Evolutionary conservation across 2,888 invertebrate species (phyloP).

Genomic region (Peribatodes rhomboidaria): DNA sequence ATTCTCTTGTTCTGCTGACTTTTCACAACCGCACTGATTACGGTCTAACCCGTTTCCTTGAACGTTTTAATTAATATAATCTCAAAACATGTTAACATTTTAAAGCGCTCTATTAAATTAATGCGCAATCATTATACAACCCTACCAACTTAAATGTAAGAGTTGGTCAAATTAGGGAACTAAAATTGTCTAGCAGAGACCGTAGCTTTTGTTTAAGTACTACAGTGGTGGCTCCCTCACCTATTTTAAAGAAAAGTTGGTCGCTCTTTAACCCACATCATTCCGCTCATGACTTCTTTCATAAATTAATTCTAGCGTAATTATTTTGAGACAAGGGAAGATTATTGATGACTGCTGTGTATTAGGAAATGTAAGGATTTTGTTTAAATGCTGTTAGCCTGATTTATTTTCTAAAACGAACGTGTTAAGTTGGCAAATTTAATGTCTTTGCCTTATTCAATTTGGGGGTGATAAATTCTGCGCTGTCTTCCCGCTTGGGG

Average conservation of each 20-base stretch:
- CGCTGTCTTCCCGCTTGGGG: not conserved
- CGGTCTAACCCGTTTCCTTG: not conserved
- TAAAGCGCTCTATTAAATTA: conserved; percentile 25
- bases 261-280: conserved; percentile 24
- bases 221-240: not conserved
- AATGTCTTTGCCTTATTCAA: not conserved
- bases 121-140: conserved; percentile 21
- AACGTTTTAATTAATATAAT: conserved; percentile 28
- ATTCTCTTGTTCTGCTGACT: not conserved
- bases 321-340: conserved; percentile 10
- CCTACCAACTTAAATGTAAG: not conserved
- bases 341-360: conserved; percentile 8
- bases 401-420: not conserved
- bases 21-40: conserved; percentile 18
- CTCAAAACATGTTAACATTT: conserved; percentile 22
- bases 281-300: conserved; percentile 12
- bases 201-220: not conserved
- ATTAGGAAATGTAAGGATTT: not conserved
- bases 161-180: not conserved
- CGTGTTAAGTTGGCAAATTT: not conserved
- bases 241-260: not conserved
- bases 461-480: not conserved
- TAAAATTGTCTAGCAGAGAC: not conserved
- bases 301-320: conserved; percentile 16
- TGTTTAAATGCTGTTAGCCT: not conserved